Conservation (phyloP, 2,797 vertebrate genomes). For the Sebastes jordani region DNA sequence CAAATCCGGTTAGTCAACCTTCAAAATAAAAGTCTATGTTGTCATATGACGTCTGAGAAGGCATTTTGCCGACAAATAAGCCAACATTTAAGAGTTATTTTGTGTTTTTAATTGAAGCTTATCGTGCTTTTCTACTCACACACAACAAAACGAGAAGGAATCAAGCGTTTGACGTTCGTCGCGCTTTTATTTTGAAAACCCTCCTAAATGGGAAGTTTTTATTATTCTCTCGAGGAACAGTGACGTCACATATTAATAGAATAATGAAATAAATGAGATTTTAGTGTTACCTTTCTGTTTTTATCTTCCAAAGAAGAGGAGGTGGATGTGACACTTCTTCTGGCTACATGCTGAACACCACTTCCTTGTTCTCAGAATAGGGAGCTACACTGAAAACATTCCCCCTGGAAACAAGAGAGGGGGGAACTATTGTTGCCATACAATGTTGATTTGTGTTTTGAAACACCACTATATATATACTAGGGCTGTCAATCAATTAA, state of each 20-base stretch:
- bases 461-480: neutral
- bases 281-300: neutral
- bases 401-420: slow-evolving; percentile 41
- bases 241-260: accelerated
- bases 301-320: neutral
- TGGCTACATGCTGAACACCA: neutral
- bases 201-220: neutral
- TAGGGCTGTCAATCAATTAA: accelerated
- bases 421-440: neutral
- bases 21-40: slow-evolving; percentile 43
- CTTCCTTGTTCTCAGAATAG: neutral
- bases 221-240: neutral
- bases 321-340: accelerated
- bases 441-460: neutral
- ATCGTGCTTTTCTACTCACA: neutral
- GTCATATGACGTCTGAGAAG: neutral
- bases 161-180: neutral
- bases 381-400: neutral
- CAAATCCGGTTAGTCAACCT: neutral
- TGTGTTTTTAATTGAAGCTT: neutral
- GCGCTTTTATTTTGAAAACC: neutral
- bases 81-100: neutral
- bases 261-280: neutral
- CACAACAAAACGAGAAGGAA: neutral
- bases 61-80: neutral